Evolutionary conservation across 2,113 vertebrate species (phyloP).

Genomic region (Phocoena phocoena): DNA sequence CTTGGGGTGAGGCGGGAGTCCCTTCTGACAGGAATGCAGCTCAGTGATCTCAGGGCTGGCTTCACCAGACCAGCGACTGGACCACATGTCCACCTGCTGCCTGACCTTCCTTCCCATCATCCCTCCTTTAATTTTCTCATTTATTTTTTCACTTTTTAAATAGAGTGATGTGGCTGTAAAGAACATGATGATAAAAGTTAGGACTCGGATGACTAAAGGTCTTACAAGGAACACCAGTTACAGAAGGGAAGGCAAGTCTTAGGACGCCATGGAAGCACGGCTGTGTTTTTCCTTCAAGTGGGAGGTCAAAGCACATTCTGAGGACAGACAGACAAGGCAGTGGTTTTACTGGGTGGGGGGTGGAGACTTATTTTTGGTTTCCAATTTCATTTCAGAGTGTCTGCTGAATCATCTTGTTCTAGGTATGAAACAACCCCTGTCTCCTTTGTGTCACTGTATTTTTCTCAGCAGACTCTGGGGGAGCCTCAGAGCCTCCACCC

Average conservation of each 20-base stretch:
- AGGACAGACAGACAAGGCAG: fast-evolving
- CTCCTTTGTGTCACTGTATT: neutral
- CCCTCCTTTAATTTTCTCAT: neutral
- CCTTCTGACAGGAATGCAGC: neutral
- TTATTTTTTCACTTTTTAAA: neutral
- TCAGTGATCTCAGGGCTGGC: neutral
- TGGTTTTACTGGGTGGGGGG: fast-evolving
- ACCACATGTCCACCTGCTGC: fast-evolving
- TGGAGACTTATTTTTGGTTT: neutral
- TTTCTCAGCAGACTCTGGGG: too few species aligned
- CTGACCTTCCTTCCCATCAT: neutral
- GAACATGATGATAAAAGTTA: fast-evolving
- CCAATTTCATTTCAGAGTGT: fast-evolving
- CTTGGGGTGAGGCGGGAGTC: neutral
- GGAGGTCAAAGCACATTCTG: neutral
- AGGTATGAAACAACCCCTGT: fast-evolving
- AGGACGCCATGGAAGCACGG: fast-evolving
- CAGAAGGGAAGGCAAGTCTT: neutral
- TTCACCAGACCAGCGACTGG: fast-evolving
- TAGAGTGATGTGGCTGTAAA: fast-evolving
- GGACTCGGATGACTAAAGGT: fast-evolving
- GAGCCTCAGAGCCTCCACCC: fast-evolving
- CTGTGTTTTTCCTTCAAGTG: neutral
- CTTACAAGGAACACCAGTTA: neutral
- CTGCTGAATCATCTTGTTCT: fast-evolving